A percentile compares a stretch with the other conserved stretches of the same genome.
Conservation (phyloP, 2,113 vertebrate species). For the Trinectes maculatus region DNA sequence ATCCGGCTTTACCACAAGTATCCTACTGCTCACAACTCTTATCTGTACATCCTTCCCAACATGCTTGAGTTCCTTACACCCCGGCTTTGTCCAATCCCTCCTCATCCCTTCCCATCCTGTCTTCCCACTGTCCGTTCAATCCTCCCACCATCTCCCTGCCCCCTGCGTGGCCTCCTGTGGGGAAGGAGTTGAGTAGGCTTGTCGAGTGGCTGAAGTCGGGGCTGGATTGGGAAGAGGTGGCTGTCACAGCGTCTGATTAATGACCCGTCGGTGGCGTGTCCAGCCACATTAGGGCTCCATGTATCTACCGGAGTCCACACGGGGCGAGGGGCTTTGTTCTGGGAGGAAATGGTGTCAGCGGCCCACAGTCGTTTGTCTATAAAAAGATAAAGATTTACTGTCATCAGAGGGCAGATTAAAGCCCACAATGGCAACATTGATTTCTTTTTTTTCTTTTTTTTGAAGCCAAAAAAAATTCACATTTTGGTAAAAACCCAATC, state of each 20-base stretch:
- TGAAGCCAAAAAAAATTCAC: slow-evolving; percentile 99
- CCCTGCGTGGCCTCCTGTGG: slow-evolving; percentile 70
- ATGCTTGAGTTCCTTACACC: slow-evolving; percentile 40
- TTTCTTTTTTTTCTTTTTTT: slow-evolving; percentile 84
- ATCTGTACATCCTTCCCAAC: slow-evolving; percentile 35
- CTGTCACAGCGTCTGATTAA: slow-evolving; percentile 99
- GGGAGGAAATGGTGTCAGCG: slow-evolving; percentile 99
- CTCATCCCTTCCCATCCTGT: slow-evolving; percentile 67
- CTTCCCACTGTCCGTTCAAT: slow-evolving; percentile 66
- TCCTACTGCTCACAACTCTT: slow-evolving; percentile 27
- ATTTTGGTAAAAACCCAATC: slow-evolving; percentile 99
- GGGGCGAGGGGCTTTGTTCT: slow-evolving; percentile 98
- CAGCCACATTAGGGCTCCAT: slow-evolving; percentile 99
- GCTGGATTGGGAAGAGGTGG: slow-evolving; percentile 85
- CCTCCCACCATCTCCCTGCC: slow-evolving; percentile 65
- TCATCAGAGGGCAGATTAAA: slow-evolving; percentile 99
- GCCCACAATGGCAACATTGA: slow-evolving; percentile 99
- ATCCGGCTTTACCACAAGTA: slow-evolving; percentile 1
- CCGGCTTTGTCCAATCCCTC: slow-evolving; percentile 52
- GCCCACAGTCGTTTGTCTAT: slow-evolving; percentile 97
- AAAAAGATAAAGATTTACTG: slow-evolving; percentile 99
- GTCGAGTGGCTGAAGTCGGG: slow-evolving; percentile 73
- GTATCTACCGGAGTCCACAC: slow-evolving; percentile 95
- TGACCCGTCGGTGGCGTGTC: slow-evolving; percentile 98
- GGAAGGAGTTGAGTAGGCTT: slow-evolving; percentile 80